Evolutionary conservation across 2,113 vertebrate species (phyloP), one percentile per base, ranked within the genome.

Genomic region (Thryonomys swinderianus): DNA sequence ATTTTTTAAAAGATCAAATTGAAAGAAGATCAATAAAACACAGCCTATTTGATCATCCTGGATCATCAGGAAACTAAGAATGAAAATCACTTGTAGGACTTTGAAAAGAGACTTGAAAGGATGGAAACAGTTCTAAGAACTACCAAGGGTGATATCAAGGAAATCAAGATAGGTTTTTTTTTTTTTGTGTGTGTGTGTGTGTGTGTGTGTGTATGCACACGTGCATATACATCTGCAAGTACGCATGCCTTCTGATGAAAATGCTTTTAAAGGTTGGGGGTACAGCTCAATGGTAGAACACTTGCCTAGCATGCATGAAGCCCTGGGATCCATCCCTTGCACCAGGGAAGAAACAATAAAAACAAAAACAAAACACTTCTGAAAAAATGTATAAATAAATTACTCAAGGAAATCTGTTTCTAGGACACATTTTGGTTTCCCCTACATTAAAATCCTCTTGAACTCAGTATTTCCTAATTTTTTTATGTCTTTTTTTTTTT

Each of bases 381-480:
- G 13, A 27, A 79, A 87, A 61, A 67, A 88, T 37, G 25, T 86
- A 3, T 57, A 86, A 73, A 55, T 81, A 90, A 87, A 45, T 81
- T 61, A 90, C 37, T 69, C 37, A 21, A 90, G 71, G 48, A 79
- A 82, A 42, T 61, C 67, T 53, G 85, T 55, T 79, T 79, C 25
- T 64, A 51, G 67, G 45, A 88, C 55, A 62, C 37, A 61, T 27
- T 92, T 82, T 73, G 57, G 16, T 34, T 42, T 80, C 18, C 88
- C 5, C 0, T 90, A 96, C 90, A 94, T 93, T 80, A 93, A 98
- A 97, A 94, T 79, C 82, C 93, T 81, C 23, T 57, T 87, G 91
- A 88, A 95, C 76, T 88, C 83, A 57, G 48, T 7, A 51, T 51
- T 51, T 51, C 48, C 48, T 51, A 5, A 51, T 51, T 51, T 51